Base-by-base conservation (phyloP, 2,797 vertebrate species). In the Neopelma chrysocephalum region DNA sequence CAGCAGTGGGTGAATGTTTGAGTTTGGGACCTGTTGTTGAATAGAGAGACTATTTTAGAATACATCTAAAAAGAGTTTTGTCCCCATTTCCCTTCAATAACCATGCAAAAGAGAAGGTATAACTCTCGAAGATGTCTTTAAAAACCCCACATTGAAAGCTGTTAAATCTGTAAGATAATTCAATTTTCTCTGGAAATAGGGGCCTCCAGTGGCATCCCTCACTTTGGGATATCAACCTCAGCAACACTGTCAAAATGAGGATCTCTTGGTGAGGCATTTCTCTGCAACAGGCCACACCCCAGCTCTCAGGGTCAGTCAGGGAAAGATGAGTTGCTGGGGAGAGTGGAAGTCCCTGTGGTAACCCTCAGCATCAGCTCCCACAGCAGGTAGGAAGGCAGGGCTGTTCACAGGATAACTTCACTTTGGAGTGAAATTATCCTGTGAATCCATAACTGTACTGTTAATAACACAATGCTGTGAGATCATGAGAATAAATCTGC, bases 401-500 rank as follows among this genome's bases (percentile, higher is more conserved):
- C 16, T 89, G 32, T 47, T 51, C 56, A 56, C 43, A 31, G 15
- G 4, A 20, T 15, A 71, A 38, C 48, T 60, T 58, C n/a, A 57
- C 9, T 83, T 81, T 25, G 26, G 17, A 82, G 15, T 23, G 3
- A 9, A 70, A 57, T 62, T 45, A 12, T 31, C 40, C 43, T 45
- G 29, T 62, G 51, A 66, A 73, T 57, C 47, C 15, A 1, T 23
- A 76, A 79, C 38, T 76, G 38, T 15, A n/a, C 22, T 13, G 27
- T 29, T 42, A 21, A 31, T 17, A 26, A 56, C 25, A 26, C 54
- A 77, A 43, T 47, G 26, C 32, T 38, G 9, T 87, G 81, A 89
- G 75, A 90, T 80, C 90, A 77, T 94, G 94, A 90, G 95, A 94
- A 84, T 38, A 58, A 66, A 42, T 25, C 42, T 68, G 26, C 23